Base-by-base conservation (phyloP, 2,113 vertebrate genomes). In the Perca fluviatilis region DNA sequence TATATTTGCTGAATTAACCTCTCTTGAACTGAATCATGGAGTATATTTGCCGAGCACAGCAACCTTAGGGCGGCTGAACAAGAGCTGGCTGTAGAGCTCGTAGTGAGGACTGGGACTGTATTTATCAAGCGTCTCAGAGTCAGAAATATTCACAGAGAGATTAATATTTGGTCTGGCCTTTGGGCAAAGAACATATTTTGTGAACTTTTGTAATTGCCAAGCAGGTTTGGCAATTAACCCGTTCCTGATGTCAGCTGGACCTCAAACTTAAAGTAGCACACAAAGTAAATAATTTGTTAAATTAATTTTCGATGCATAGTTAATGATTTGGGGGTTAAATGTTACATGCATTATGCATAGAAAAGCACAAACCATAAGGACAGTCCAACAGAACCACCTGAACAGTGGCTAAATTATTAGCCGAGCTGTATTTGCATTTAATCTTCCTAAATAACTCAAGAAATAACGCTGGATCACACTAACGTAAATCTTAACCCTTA, bases 1-100 rank as follows among this genome's bases (percentile, higher is more conserved):
- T 62, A 5, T 50, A n/a, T 74, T 75, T 43, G 51, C 69, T 74
- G 46, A 79, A 79, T 79, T 75, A 84, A 88, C 51, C 74, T 88
- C 71, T 75, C 21, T 60, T 71, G 78, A 78, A 51, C 79, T 71
- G 78, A 81, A 62, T 75, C 65, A 57, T 23, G 63, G 66, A 81
- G 62, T 21, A 9, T 43, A 66, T 78, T 82, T 75, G 36, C 47
- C 2, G 15, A 82, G 63, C 60, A 3, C n/a, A 21, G 68, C 51
- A 46, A 74, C 63, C 71, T 71, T 4, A 19, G 30, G 50, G 56
- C 62, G 10, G 46, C 74, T 11, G 65, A 54, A 50, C 11, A 6
- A 58, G 50, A n/a, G 18, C 23, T 21, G 54, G 25, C 16, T 46
- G 27, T 10, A 16, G 27, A 62, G 47, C 27, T 73, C 5, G 6